Conservation (phyloP, 2,797 vertebrate genomes). For the Scolopax bukidnonensis region DNA sequence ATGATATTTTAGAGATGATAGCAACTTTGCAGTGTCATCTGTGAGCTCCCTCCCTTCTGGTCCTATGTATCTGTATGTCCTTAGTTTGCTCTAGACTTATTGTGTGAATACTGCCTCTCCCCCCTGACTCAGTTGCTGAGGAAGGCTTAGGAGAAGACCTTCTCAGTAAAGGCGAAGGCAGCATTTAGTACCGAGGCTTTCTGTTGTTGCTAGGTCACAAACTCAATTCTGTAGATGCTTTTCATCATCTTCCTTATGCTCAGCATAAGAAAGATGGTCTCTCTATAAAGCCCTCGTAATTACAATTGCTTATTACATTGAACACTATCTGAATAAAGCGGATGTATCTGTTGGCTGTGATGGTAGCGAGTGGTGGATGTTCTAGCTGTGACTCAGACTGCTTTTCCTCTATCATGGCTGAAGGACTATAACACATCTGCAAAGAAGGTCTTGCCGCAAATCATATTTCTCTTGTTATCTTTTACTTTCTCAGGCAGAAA, state of each 20-base stretch:
- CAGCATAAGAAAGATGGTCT: neutral
- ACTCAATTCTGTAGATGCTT: neutral
- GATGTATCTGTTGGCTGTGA: neutral
- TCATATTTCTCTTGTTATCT: neutral
- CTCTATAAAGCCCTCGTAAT: neutral
- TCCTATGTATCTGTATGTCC: neutral
- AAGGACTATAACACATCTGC: neutral
- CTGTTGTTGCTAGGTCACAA: neutral
- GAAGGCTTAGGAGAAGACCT: neutral
- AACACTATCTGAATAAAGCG: neutral
- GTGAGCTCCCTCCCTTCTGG: neutral
- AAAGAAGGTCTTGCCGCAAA: neutral
- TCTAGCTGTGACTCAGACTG: neutral
- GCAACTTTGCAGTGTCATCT: neutral
- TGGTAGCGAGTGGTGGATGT: neutral
- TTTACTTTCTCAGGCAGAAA: neutral
- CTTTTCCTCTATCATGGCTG: neutral
- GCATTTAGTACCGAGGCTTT: neutral
- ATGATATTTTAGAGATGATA: neutral
- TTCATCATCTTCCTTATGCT: neutral
- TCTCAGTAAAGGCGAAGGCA: neutral
- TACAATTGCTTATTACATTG: neutral
- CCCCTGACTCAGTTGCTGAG: neutral
- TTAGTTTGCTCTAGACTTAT: neutral
- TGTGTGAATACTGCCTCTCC: accelerated